Percentiles rank a stretch among this genome's conserved stretches.
These are phyloP conservation scores for Protobothrops mucrosquamatus DNA, from an alignment of 2,113 vertebrate genomes.

Conservation along the genomic window DNA sequence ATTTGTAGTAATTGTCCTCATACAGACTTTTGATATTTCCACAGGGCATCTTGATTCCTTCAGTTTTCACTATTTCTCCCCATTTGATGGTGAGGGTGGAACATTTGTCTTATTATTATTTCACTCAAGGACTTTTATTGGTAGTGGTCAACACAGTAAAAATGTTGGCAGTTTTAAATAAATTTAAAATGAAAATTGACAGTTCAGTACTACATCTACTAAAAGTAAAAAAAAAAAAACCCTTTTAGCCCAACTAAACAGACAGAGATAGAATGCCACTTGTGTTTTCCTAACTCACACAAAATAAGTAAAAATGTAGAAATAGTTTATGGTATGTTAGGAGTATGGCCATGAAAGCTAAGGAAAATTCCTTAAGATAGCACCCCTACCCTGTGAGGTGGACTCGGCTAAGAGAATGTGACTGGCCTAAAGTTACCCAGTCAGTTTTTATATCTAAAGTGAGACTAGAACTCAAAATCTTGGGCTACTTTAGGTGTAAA, in stretches of 20 bases:
- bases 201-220: background rate
- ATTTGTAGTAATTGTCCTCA: background rate
- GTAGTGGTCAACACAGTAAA: background rate
- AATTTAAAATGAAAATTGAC: background rate
- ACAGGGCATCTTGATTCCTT: background rate
- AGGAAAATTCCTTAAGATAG: background rate
- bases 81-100: background rate
- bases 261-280: background rate
- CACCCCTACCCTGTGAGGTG: background rate
- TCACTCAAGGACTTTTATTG: background rate
- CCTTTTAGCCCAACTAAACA: background rate
- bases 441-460: background rate
- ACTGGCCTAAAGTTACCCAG: background rate
- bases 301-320: background rate
- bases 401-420: background rate
- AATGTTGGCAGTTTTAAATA: background rate
- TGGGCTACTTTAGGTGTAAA: background rate
- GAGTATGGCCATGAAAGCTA: background rate
- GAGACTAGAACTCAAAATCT: background rate
- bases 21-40: background rate
- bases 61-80: background rate
- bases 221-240: background rate
- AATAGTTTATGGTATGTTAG: background rate
- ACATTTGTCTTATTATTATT: background rate
- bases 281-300: background rate